phyloP scores from a whole-genome alignment of 2,113 vertebrate genomes.

The Variabilichromis moorii region DNA sequence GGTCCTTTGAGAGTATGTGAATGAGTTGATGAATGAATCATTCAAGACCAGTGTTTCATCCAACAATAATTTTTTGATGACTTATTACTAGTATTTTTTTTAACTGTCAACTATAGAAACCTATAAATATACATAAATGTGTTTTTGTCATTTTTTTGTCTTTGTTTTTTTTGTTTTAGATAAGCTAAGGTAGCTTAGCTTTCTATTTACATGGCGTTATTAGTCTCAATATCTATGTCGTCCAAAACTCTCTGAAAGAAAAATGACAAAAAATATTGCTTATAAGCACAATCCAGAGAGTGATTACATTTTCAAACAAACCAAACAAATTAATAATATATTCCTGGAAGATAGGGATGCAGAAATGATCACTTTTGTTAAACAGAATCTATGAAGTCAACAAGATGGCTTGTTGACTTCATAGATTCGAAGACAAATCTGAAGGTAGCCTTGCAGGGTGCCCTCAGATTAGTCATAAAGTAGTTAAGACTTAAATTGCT shows the following conservation, averaged over 20 bases:
- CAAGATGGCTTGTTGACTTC: background rate
- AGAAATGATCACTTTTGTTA: background rate
- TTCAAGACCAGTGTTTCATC: background rate
- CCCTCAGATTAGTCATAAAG: background rate
- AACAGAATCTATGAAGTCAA: background rate
- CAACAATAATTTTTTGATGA: background rate
- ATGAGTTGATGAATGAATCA: background rate
- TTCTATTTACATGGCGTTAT: background rate
- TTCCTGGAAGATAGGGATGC: background rate
- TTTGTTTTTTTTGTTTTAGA: background rate
- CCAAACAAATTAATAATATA: background rate
- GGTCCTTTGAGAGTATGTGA: background rate
- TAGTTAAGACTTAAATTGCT: background rate
- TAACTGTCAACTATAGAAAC: background rate
- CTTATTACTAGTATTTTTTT: background rate
- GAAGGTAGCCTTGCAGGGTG: background rate
- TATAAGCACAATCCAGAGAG: background rate
- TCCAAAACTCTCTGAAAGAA: background rate
- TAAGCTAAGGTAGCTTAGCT: background rate
- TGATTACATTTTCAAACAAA: background rate
- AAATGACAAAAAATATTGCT: background rate
- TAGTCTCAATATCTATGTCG: background rate
- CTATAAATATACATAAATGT: background rate
- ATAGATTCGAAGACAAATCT: background rate
- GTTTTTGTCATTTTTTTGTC: background rate